These are phyloP conservation scores for Hippocampus barbouri DNA, from an alignment of 2,113 vertebrate species.

Conservation along the genomic window DNA sequence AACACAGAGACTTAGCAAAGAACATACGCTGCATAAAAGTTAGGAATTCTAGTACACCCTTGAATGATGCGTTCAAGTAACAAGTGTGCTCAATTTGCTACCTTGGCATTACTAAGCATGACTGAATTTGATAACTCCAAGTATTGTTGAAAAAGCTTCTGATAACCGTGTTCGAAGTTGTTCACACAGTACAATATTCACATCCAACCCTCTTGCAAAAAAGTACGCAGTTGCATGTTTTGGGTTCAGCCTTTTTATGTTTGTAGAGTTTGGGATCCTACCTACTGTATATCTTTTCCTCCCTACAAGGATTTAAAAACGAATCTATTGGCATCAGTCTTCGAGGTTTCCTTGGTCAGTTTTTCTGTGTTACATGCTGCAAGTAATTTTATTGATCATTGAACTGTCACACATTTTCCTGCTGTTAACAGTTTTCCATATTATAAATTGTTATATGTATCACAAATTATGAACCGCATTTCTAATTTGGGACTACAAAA, in stretches of 20 bases:
- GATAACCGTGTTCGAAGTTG: slow-evolving; percentile 53
- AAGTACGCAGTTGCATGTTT: not conserved
- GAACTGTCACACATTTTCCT: not conserved
- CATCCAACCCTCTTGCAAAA: slow-evolving; percentile 16
- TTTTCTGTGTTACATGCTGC: not conserved
- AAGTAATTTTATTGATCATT: not conserved
- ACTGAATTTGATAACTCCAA: slow-evolving; percentile 35
- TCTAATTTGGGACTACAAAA: not conserved
- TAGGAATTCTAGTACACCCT: slow-evolving; percentile 28
- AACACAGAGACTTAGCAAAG: slow-evolving; percentile 30
- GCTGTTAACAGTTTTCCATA: not conserved
- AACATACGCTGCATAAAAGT: slow-evolving; percentile 27
- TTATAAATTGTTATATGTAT: not conserved
- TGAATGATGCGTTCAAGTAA: slow-evolving; percentile 17
- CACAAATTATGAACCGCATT: not conserved
- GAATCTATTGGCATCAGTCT: not conserved
- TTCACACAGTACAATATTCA: slow-evolving; percentile 46
- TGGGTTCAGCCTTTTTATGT: too few species aligned
- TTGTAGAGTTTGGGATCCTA: not conserved
- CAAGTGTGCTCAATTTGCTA: slow-evolving; percentile 42
- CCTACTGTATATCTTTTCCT: not conserved
- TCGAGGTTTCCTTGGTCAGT: not conserved
- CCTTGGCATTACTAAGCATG: slow-evolving; percentile 31
- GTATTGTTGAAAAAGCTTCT: slow-evolving; percentile 38
- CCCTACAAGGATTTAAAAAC: not conserved